A percentile compares a stretch with the other conserved stretches of the same genome.
Evolutionary conservation across 2,797 vertebrate genomes (phyloP).

Genomic region (Acanthopagrus latus): DNA sequence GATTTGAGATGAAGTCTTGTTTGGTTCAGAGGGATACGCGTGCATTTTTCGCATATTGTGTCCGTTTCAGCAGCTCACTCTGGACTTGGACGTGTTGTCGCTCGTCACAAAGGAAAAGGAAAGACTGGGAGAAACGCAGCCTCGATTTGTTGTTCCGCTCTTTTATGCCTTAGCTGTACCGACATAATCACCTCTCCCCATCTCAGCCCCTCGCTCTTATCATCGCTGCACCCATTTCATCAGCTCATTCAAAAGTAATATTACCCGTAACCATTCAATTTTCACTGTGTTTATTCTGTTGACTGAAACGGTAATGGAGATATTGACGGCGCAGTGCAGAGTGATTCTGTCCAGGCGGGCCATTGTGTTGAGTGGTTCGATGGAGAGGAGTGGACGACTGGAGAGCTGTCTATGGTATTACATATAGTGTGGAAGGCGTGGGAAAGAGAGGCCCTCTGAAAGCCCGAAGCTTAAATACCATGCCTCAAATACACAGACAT

Average conservation of each 20-base stretch:
- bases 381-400: conserved; percentile 61
- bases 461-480: conserved; percentile 70
- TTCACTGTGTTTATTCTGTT: conserved; percentile 60
- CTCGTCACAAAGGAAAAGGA: background rate
- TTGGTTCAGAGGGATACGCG: background rate
- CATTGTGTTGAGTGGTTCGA: conserved; percentile 73
- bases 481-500: conserved; percentile 50
- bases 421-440: conserved; percentile 58
- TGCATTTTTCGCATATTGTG: background rate
- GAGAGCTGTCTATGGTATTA: conserved; percentile 57
- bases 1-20: background rate
- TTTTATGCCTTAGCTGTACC: conserved; percentile 17
- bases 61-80: background rate
- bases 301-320: conserved; percentile 65
- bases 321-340: conserved; percentile 58
- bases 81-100: background rate
- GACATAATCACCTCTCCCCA: conserved; percentile 33
- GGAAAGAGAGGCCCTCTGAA: conserved; percentile 69
- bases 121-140: background rate
- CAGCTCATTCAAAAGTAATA: conserved; percentile 71
- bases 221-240: conserved; percentile 55
- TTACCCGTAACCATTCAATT: conserved; percentile 68
- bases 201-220: conserved; percentile 31
- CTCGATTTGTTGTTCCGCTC: conserved; percentile 19
- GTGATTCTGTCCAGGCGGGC: conserved; percentile 59